Evolutionary conservation across 2,113 vertebrate genomes (phyloP), one percentile per base, ranked within the genome.

Genomic region (Capreolus pygargus): DNA sequence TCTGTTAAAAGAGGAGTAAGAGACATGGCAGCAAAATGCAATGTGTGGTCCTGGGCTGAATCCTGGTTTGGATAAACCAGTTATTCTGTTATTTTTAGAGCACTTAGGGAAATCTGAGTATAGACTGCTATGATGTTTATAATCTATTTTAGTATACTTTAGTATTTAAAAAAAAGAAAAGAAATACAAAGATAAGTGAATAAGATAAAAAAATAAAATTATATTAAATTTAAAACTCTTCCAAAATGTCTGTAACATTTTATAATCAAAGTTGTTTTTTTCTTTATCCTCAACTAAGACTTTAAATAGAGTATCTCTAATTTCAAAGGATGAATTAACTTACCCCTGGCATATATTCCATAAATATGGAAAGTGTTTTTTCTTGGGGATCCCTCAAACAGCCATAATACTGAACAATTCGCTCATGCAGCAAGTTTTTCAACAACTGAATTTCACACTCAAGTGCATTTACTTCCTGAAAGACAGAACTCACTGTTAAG

Each of bases 291-390:
- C 50, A 86, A 86, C 14, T 81, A 85, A 84, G 16, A 86, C 15
- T 57, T 15, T 60, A 92, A 2, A 1, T 17, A 88, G 78, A 93
- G 57, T 90, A 54, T 0, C 0, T 86, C 2, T 79, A 91, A 85
- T 3, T 97, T 94, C 84, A 90, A 60, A 54, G 52, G 28, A 70
- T 1, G 27, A 47, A 90, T 54, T 87, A 76, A 58, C 98, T 99
- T 99, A 99, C 99, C 98, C 99, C 99, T 36, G 99, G 99, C 99
- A 99, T 99, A 98, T 99, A 99, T 98, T 99, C 99, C 99, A 99
- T 99, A 98, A 99, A 99, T 98, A 99, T 99, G 70, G 99, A 99
- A 52, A 99, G 99, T 0, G 99, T 99, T 91, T 99, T 99, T 98
- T 99, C 99, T 28, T 99, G 99, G 0, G 99, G 98, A 98, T 99